phyloP scores from a whole-genome alignment of 2,113 vertebrate genomes.

The Corapipo altera region DNA sequence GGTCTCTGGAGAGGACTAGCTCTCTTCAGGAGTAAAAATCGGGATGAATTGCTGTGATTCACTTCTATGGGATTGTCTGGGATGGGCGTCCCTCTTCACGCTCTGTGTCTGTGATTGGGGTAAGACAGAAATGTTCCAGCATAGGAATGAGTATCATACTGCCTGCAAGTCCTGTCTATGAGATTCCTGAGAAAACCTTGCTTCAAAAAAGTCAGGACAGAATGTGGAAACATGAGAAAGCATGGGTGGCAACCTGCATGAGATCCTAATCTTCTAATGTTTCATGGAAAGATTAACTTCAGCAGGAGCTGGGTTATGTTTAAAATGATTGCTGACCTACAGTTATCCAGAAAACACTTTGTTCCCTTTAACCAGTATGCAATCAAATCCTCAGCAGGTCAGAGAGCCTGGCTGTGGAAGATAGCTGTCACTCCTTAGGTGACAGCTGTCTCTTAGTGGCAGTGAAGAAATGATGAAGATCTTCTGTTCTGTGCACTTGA shows the following conservation, averaged over 20 bases:
- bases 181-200: background rate
- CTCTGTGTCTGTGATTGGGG: background rate
- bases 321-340: background rate
- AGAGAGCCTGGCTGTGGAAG: accelerated
- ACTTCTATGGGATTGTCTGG: background rate
- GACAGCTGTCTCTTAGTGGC: background rate
- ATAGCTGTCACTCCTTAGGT: background rate
- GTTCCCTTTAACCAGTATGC: background rate
- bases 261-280: background rate
- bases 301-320: background rate
- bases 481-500: background rate
- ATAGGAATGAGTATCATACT: background rate
- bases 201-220: background rate
- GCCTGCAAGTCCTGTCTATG: background rate
- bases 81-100: background rate
- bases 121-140: background rate
- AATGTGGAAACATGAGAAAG: background rate
- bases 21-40: background rate
- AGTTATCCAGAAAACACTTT: background rate
- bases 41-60: background rate
- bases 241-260: background rate
- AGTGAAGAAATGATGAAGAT: background rate
- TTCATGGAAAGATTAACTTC: background rate
- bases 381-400: background rate
- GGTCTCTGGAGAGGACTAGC: background rate